phyloP scores from a whole-genome alignment of 2,888 invertebrate species.

The Isoperla grammatica region DNA sequence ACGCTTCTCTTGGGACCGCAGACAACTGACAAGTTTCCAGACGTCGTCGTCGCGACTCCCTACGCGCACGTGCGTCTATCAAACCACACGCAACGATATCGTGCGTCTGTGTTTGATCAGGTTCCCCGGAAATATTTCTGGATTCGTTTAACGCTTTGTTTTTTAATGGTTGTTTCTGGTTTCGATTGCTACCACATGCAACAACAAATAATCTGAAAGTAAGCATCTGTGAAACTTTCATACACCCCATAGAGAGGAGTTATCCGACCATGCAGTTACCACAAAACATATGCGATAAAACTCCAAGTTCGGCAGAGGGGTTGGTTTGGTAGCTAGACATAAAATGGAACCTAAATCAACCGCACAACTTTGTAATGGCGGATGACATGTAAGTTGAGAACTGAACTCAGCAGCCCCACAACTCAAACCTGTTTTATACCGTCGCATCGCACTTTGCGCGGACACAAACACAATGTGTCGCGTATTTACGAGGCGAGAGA shows the following conservation, averaged over 20 bases:
- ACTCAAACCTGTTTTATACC: background rate
- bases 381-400: slow-evolving; percentile 14
- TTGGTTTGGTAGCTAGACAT: background rate
- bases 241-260: background rate
- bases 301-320: no score
- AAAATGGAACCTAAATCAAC: slow-evolving; percentile 15
- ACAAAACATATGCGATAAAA: background rate
- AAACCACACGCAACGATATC: no score
- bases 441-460: background rate
- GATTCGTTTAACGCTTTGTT: no score
- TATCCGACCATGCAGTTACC: background rate
- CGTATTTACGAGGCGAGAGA: background rate
- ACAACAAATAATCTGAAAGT: slow-evolving; percentile 9
- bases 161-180: slow-evolving; percentile 1
- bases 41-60: no score
- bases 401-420: background rate
- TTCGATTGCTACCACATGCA: slow-evolving; percentile 12
- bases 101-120: no score
- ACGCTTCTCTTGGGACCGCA: no score
- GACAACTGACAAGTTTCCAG: no score
- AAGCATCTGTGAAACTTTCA: background rate
- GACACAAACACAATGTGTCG: slow-evolving; percentile 14
- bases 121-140: no score
- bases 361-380: slow-evolving; percentile 3
- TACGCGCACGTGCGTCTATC: no score